These are phyloP conservation scores for Characodon lateralis DNA, from an alignment of 2,797 vertebrate species.

Conservation along the genomic window DNA sequence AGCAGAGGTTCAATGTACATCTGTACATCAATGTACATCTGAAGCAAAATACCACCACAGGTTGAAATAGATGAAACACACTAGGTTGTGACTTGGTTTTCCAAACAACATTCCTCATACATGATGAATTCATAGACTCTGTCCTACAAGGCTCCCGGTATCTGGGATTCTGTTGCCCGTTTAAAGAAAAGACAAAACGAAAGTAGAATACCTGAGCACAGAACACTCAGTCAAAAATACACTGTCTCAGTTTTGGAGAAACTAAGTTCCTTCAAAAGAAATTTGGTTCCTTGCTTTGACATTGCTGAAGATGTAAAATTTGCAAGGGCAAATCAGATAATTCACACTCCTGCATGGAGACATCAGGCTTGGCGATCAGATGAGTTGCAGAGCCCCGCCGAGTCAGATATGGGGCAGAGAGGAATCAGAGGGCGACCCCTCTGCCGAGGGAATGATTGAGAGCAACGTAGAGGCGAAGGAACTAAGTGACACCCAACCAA, in stretches of 20 bases:
- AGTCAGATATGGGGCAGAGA: conserved; percentile 66
- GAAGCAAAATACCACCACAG: conserved; percentile 66
- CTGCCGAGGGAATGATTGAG: conserved; percentile 70
- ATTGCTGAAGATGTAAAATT: conserved; percentile 70
- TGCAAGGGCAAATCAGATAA: conserved; percentile 77
- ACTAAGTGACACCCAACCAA: conserved; percentile 69
- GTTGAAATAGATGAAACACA: conserved; percentile 59
- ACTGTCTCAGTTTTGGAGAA: conserved; percentile 73
- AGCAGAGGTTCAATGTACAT: conserved; percentile 63
- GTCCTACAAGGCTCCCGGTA: conserved; percentile 60
- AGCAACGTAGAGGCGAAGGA: conserved; percentile 52
- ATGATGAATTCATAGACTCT: conserved; percentile 65
- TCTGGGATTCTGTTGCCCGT: conserved; percentile 54
- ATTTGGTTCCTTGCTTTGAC: conserved; percentile 73
- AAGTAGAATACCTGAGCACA: conserved; percentile 53
- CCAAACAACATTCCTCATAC: conserved; percentile 56
- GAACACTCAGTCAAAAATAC: conserved; percentile 56
- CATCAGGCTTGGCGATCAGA: conserved; percentile 74
- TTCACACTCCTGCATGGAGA: conserved; percentile 67
- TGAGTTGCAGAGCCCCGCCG: conserved; percentile 72
- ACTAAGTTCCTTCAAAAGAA: conserved; percentile 74
- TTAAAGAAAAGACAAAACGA: conserved; percentile 21
- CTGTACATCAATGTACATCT: conserved; percentile 76
- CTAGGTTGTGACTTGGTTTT: conserved; percentile 66
- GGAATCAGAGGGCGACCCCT: conserved; percentile 68